Base-by-base conservation (phyloP, 2,797 vertebrate species). In the Enteromius radiatus region DNA sequence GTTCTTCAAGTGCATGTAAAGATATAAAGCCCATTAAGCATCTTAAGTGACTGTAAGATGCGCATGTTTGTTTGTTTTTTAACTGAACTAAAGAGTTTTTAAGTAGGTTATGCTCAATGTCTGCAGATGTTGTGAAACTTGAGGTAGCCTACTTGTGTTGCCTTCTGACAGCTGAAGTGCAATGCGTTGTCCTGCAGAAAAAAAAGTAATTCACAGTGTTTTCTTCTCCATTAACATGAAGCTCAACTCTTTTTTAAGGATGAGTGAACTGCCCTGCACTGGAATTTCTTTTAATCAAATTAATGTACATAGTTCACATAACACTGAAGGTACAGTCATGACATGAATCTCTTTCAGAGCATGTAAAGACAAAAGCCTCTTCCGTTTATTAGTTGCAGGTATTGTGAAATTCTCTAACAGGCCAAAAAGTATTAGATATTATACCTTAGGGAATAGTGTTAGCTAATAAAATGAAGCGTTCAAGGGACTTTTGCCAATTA, bases 211-310 rank as follows among this genome's bases (percentile, higher is more conserved):
- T 41, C 31, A 6, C 26, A n/a, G 14, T 21, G 15, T 10, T 1
- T 59, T 84, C 43, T 65, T 82, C 0, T 11, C 12, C 43, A 71
- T 76, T 64, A 74, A 65, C 36, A 47, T 74, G 21, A 68, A 64
- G 80, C 17, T 31, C 5, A 33, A 5, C 17, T n/a, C 10, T 61
- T 68, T 52, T 45, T 76, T 76, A 10, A 65, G 67, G 43, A 33
- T 78, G 41, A 79, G 63, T 79, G 38, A 52, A 79, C 63, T 71
- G 45, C 47, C 36, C 43, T 63, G 4, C n/a, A 45, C 36, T 54
- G 33, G 56, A 79, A 67, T 86, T 80, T 77, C 4, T 64, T 82
- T 74, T 64, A 73, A 68, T 78, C 3, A 71, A 33, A 49, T 45
- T 5, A 77, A 76, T 71, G 56, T 36, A 59, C 81, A 59, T 77